Evolutionary conservation across 2,113 vertebrate species (phyloP).

Genomic region (Chlamydotis undulata): DNA sequence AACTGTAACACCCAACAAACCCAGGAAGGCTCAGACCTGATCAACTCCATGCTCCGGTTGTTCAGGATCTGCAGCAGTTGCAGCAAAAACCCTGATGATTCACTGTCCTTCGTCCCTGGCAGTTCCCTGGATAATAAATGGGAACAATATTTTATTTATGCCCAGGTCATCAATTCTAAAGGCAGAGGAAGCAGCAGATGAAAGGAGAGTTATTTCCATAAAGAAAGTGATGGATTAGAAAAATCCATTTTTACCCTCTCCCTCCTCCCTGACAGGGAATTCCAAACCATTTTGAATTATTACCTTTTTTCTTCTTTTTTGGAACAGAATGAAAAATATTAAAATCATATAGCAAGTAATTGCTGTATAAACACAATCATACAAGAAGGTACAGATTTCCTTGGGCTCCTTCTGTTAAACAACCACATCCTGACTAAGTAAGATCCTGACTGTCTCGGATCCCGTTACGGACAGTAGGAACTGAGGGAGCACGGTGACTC

Average conservation of each 20-base stretch:
- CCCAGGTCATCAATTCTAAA: conserved; percentile 53
- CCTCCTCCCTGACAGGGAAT: not conserved
- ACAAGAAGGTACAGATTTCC: not conserved
- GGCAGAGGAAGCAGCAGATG: conserved; percentile 12
- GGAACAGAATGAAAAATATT: not conserved
- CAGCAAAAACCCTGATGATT: conserved; percentile 46
- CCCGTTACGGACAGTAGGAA: not conserved
- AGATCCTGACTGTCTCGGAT: not conserved
- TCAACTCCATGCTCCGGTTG: not conserved
- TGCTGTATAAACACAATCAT: conserved; percentile 32
- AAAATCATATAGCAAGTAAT: not conserved
- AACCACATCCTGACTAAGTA: not conserved
- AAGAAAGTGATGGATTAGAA: conserved; percentile 40
- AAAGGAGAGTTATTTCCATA: conserved; percentile 8
- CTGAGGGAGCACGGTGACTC: not conserved
- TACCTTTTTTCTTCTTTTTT: not conserved
- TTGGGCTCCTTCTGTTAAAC: not conserved
- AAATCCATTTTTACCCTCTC: conserved; percentile 28
- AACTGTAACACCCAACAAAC: not conserved
- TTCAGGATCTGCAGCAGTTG: conserved; percentile 18
- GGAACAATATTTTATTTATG: conserved; percentile 38
- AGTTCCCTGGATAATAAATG: conserved; percentile 59
- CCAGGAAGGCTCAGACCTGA: conserved; percentile 4
- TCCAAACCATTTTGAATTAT: not conserved
- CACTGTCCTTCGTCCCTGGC: conserved; percentile 29